phyloP scores from a whole-genome alignment of 2,797 vertebrate genomes.

The Fringilla coelebs region DNA sequence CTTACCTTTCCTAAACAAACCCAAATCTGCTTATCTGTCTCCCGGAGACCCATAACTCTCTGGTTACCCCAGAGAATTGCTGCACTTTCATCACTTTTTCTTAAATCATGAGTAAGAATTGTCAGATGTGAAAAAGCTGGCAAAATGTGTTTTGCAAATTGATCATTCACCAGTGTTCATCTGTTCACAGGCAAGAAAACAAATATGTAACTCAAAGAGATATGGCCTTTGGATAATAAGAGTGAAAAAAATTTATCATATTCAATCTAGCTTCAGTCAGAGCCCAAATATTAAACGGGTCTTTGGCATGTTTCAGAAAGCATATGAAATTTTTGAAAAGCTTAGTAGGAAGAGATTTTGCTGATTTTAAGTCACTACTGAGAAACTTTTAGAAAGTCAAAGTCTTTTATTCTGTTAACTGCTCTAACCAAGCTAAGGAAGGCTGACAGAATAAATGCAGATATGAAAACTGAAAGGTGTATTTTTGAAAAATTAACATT shows the following conservation, averaged over 20 bases:
- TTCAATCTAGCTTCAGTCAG: background rate
- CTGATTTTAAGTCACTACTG: background rate
- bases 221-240: background rate
- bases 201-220: background rate
- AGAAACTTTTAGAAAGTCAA: background rate
- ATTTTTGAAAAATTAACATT: background rate
- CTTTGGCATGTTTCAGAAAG: background rate
- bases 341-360: background rate
- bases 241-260: background rate
- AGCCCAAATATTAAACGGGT: background rate
- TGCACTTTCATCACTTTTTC: slow-evolving; percentile 41
- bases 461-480: background rate
- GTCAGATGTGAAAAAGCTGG: slow-evolving; percentile 40
- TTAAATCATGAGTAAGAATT: slow-evolving; percentile 45
- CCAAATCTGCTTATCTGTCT: slow-evolving; percentile 8
- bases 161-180: background rate
- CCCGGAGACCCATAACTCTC: background rate
- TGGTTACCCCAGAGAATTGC: slow-evolving; percentile 14
- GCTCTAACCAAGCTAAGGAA: background rate
- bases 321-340: background rate
- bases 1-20: background rate
- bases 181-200: background rate
- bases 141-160: slow-evolving; percentile 44
- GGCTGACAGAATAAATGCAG: background rate
- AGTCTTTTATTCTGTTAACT: background rate